Base-by-base conservation (phyloP, 2,113 vertebrate genomes). In the Thomomys bottae region DNA sequence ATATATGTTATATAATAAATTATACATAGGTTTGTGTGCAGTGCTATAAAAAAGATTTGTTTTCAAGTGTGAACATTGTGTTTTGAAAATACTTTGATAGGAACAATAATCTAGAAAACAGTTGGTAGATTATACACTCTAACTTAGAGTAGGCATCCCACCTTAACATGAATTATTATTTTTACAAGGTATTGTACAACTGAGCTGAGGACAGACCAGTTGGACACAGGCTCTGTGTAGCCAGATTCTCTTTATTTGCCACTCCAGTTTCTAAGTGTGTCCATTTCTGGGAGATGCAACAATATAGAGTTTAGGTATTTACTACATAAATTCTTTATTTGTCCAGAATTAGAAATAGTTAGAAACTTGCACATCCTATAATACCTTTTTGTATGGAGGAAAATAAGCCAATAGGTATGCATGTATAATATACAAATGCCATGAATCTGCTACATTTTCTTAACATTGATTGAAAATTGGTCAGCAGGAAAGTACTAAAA, bases 1-100 rank as follows among this genome's bases (percentile, higher is more conserved):
- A 82, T 90, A 59, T 38, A 93, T 75, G 54, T 86, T 90, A 66
- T 49, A 1, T 38, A 76, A 68, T 93, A 84, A 91, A 92, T 86
- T 66, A 93, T 85, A 54, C 32, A 92, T 78, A 86, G 42, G 34
- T 54, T 75, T 86, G 11, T 67, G 40, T 34, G 28, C 64, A 88
- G 4, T 71, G 64, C 59, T 68, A 87, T 77, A 49, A 81, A 45
- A 81, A 91, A 86, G 2, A 77, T 68, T 88, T 88, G 82, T 42
- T 87, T 78, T 68, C 8, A 81, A 61, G 0, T n/a, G 26, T 54
- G 78, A 86, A 88, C 38, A 17, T 15, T 64, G 11, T 84, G 10
- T 42, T 90, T 88, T 75, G 36, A 77, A 71, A 82, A 83, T 1
- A 38, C 86, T 78, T 42, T n/a, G 0, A 59, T 20, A 75, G n/a